phyloP scores from a whole-genome alignment of 2,113 vertebrate genomes.

The Salvator merianae region DNA sequence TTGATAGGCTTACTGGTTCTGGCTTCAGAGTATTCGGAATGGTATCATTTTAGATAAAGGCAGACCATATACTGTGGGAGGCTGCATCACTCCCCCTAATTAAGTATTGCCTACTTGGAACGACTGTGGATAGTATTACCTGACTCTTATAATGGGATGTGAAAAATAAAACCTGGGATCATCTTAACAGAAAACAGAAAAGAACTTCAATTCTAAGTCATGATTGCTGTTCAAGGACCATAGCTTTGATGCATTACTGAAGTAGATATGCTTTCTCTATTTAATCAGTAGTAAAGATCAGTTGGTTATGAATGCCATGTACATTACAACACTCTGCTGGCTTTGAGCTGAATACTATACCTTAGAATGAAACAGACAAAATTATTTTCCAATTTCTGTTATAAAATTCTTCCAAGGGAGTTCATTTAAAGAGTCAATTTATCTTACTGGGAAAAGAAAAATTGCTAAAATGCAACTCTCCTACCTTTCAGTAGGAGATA shows the following conservation, averaged over 20 bases:
- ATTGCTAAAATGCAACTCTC: slow-evolving; percentile 57
- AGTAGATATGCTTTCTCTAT: neutral
- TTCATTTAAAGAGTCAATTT: slow-evolving; percentile 36
- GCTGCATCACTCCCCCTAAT: too few relatives aligned
- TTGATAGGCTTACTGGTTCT: too few relatives aligned
- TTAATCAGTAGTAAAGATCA: neutral
- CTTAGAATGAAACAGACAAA: slow-evolving; percentile 42
- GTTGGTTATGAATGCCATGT: neutral
- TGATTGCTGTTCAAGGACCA: neutral
- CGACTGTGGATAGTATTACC: neutral
- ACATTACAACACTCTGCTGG: neutral
- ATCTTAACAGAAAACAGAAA: neutral
- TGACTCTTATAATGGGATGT: neutral
- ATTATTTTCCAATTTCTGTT: slow-evolving; percentile 44
- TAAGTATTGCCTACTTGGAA: too few relatives aligned
- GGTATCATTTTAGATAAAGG: too few relatives aligned
- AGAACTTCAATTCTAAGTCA: neutral
- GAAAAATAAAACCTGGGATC: neutral
- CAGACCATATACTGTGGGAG: too few relatives aligned
- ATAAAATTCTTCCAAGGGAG: slow-evolving; percentile 41
- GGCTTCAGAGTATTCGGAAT: too few relatives aligned
- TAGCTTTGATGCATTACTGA: neutral
- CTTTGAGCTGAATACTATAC: slow-evolving; percentile 24
- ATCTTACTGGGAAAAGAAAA: slow-evolving; percentile 57
- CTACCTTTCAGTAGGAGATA: slow-evolving; percentile 49